These are phyloP conservation scores for Platyura marginata DNA, from an alignment of 1,140 invertebrate species.

Conservation along the genomic window DNA sequence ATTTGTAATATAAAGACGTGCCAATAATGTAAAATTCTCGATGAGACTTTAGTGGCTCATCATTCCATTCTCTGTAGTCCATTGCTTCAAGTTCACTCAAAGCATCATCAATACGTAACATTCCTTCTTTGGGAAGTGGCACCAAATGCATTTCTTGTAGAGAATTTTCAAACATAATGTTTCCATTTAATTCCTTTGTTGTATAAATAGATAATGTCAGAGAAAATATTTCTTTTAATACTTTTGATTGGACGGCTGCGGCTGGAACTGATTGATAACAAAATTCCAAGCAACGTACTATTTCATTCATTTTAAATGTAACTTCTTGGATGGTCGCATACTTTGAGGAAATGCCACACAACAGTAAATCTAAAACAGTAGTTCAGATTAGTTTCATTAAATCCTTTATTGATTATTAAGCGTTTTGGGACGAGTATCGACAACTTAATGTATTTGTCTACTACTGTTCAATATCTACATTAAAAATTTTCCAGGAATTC, in stretches of 20 bases:
- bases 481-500: too few species aligned
- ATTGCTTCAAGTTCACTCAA: conserved; percentile 63
- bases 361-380: neutral
- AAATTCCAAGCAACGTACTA: neutral
- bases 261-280: neutral
- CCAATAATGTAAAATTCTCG: conserved; percentile 56
- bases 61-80: conserved; percentile 66
- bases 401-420: too few species aligned
- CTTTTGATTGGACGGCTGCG: neutral
- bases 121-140: conserved; percentile 50
- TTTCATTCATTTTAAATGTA: neutral
- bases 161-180: conserved; percentile 8
- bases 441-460: too few species aligned
- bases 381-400: too few species aligned
- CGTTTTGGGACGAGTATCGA: too few species aligned
- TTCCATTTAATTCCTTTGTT: neutral
- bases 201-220: neutral
- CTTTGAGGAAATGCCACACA: neutral
- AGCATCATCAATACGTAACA: conserved; percentile 57
- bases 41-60: conserved; percentile 58
- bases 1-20: conserved; percentile 49
- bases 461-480: too few species aligned
- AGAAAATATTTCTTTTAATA: neutral
- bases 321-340: neutral
- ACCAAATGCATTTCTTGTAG: conserved; percentile 32